A percentile compares a stretch with the other conserved stretches of the same genome.
These are phyloP conservation scores for Cataglyphis albicans DNA, from an alignment of 2,888 invertebrate species.

Conservation along the genomic window DNA sequence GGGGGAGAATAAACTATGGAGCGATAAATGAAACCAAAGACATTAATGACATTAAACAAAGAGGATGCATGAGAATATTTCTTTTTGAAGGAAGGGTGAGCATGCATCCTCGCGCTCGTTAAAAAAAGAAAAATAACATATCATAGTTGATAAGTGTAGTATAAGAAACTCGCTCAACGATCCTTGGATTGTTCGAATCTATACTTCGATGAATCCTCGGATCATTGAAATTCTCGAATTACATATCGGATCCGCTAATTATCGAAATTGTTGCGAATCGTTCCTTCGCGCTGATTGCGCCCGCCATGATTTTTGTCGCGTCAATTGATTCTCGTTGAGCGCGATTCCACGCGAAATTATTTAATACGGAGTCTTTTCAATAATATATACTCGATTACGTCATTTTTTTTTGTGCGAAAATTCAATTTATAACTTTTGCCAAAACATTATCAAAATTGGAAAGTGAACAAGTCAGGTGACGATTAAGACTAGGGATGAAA, in stretches of 20 bases:
- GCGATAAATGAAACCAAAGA: conserved; percentile 32
- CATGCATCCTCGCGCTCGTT: conserved; percentile 26
- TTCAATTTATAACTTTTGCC: conserved; percentile 11
- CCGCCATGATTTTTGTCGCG: conserved; percentile 24
- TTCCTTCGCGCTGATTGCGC: conserved; percentile 30
- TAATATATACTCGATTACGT: neutral
- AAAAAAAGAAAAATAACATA: conserved; percentile 40
- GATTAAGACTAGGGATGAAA: neutral
- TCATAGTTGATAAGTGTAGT: conserved; percentile 33
- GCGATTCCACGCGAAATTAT: neutral
- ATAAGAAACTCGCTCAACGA: conserved; percentile 38
- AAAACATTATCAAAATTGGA: conserved; percentile 1
- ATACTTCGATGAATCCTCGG: conserved; percentile 41
- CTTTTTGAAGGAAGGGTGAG: neutral
- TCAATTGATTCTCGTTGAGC: conserved; percentile 7
- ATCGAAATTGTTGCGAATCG: conserved; percentile 12
- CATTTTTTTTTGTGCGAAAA: neutral
- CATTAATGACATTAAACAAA: conserved; percentile 24
- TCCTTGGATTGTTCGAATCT: conserved; percentile 31
- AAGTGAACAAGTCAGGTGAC: neutral
- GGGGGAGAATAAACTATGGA: neutral
- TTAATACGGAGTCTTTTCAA: conserved; percentile 2
- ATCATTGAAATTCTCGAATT: conserved; percentile 38
- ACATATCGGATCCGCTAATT: conserved; percentile 16
- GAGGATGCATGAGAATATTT: conserved; percentile 26